These are phyloP conservation scores for Rhea americana DNA, from an alignment of 2,113 vertebrate genomes.

Conservation along the genomic window DNA sequence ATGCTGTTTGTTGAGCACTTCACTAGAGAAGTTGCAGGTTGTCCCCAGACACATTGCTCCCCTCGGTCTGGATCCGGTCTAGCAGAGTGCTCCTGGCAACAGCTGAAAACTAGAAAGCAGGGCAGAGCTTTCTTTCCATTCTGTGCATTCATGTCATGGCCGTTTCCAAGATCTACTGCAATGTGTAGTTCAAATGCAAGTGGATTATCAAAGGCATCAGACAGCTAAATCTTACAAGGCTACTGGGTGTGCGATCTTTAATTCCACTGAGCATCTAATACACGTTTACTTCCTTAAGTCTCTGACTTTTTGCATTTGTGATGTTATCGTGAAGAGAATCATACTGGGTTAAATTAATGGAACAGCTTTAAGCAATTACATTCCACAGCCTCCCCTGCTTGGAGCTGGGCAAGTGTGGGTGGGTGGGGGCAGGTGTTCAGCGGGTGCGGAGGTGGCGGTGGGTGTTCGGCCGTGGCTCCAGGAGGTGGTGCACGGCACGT, in stretches of 20 bases:
- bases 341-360: accelerated
- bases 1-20: accelerated
- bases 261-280: accelerated
- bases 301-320: not conserved
- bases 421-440: not conserved
- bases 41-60: not conserved
- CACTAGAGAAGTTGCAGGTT: not conserved
- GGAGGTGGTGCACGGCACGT: accelerated
- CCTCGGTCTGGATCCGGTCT: not conserved
- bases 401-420: not conserved
- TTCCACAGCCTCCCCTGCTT: accelerated
- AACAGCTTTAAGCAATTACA: not conserved
- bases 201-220: accelerated
- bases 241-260: accelerated
- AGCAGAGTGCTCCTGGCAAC: not conserved
- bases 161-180: accelerated
- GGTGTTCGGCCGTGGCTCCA: accelerated
- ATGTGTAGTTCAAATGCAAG: accelerated
- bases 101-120: accelerated
- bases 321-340: accelerated
- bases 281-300: too few species aligned
- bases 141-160: not conserved
- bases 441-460: not conserved
- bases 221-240: accelerated
- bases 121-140: not conserved